A percentile compares a stretch with the other conserved stretches of the same genome.
These are phyloP conservation scores for Hemicordylus capensis DNA, from an alignment of 2,113 vertebrate genomes.

Conservation along the genomic window DNA sequence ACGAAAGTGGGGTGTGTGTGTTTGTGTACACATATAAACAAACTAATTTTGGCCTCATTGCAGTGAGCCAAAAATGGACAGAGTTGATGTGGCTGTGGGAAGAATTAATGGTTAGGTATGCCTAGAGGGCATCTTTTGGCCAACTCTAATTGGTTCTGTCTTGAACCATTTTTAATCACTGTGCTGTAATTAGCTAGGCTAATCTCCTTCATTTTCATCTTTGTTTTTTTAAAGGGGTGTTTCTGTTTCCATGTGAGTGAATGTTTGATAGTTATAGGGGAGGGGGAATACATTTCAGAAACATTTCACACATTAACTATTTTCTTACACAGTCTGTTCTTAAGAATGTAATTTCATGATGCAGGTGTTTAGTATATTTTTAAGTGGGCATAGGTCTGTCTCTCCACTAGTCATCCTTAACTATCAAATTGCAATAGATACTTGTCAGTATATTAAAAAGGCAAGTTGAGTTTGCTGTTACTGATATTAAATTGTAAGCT, in stretches of 20 bases:
- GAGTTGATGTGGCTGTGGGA: conserved; percentile 57
- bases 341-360: conserved; percentile 82
- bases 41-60: conserved; percentile 65
- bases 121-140: conserved; percentile 74
- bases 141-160: conserved; percentile 78
- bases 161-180: conserved; percentile 82
- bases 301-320: conserved; percentile 80
- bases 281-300: conserved; percentile 75
- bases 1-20: background rate
- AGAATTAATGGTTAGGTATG: conserved; percentile 60
- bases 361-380: conserved; percentile 81
- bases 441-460: conserved; percentile 69
- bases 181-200: conserved; percentile 76
- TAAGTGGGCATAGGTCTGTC: conserved; percentile 64
- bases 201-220: conserved; percentile 66
- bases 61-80: conserved; percentile 78
- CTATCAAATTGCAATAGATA: conserved; percentile 71
- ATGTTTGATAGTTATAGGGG: conserved; percentile 60
- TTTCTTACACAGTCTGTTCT: conserved; percentile 81
- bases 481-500: conserved; percentile 60
- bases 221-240: conserved; percentile 51
- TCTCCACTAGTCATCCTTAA: conserved; percentile 69
- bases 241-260: conserved; percentile 69
- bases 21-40: conserved; percentile 54
- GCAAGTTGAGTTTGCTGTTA: conserved; percentile 66